A percentile compares a stretch with the other conserved stretches of the same genome.
Conservation (phyloP, 2,797 vertebrate species). For the Chloroceryle inda region DNA sequence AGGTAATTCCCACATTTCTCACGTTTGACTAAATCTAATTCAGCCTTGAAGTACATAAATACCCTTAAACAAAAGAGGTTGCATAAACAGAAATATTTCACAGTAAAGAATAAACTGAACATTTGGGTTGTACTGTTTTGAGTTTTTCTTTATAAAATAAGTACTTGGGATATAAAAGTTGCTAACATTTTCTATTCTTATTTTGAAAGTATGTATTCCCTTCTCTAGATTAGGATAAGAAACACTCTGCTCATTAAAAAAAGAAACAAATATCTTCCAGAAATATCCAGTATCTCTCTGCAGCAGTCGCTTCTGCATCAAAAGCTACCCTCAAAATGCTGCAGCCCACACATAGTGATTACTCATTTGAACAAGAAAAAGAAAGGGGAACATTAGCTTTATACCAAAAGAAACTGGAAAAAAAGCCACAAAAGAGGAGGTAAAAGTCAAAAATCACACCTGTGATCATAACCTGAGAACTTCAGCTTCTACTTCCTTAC, state of each 20-base stretch:
- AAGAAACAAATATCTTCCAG: not conserved
- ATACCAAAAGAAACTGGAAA: not conserved
- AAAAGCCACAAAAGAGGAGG: not conserved
- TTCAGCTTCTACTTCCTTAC: not conserved
- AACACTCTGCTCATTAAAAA: not conserved
- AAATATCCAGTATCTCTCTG: conserved; percentile 21
- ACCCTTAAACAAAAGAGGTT: not conserved
- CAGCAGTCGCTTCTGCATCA: conserved; percentile 14
- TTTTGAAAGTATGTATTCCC: not conserved
- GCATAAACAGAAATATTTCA: not conserved
- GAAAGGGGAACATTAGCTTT: not conserved
- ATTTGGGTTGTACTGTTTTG: not conserved
- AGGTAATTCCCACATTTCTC: not conserved
- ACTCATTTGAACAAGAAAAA: conserved; percentile 35
- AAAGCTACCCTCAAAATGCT: conserved; percentile 19
- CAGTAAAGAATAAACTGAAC: not conserved
- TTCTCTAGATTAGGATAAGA: not conserved
- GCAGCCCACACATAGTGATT: conserved; percentile 39
- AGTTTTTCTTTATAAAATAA: not conserved
- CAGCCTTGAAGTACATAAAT: not conserved
- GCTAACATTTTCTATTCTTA: not conserved
- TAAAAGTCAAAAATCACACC: not conserved
- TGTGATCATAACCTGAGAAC: not conserved
- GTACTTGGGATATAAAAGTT: not conserved
- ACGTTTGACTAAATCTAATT: not conserved